Conservation (phyloP, 2,888 invertebrate species). For the Pristionchus mayeri region DNA sequence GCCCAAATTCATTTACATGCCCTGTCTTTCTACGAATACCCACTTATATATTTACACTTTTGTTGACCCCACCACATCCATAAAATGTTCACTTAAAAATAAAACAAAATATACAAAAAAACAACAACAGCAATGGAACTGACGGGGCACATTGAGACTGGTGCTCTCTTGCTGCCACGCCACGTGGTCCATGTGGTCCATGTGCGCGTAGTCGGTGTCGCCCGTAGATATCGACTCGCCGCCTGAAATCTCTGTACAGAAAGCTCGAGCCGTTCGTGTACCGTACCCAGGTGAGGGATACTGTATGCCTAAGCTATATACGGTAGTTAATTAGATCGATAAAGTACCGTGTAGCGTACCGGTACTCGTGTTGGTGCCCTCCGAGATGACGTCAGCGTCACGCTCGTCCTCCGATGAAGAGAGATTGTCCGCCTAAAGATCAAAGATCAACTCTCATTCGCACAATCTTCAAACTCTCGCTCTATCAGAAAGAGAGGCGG, state of each 20-base stretch:
- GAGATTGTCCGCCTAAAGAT: neutral
- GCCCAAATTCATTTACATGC: no score
- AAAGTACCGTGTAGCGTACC: neutral
- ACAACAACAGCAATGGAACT: no score
- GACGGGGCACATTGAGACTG: neutral
- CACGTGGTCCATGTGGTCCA: conserved; percentile 16
- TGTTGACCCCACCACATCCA: no score
- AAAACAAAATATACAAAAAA: no score
- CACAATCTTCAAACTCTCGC: no score
- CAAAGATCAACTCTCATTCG: no score
- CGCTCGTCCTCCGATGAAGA: conserved; percentile 38
- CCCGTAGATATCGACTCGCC: neutral
- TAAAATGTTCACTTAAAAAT: no score
- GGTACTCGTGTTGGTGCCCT: conserved; percentile 35
- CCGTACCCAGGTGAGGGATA: neutral
- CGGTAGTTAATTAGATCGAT: conserved; percentile 21
- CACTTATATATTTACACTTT: no score
- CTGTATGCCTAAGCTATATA: conserved; percentile 49
- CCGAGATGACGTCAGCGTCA: conserved; percentile 37
- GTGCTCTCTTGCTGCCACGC: neutral
- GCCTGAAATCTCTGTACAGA: conserved; percentile 10
- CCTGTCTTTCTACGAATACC: no score
- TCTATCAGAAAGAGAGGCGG: no score
- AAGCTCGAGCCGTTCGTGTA: no score
- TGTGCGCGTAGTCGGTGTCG: conserved; percentile 8